Percentiles rank a stretch among this genome's conserved stretches.
These are phyloP conservation scores for Gisinianus flammeolus DNA, from an alignment of 2,888 invertebrate species.

Conservation along the genomic window DNA sequence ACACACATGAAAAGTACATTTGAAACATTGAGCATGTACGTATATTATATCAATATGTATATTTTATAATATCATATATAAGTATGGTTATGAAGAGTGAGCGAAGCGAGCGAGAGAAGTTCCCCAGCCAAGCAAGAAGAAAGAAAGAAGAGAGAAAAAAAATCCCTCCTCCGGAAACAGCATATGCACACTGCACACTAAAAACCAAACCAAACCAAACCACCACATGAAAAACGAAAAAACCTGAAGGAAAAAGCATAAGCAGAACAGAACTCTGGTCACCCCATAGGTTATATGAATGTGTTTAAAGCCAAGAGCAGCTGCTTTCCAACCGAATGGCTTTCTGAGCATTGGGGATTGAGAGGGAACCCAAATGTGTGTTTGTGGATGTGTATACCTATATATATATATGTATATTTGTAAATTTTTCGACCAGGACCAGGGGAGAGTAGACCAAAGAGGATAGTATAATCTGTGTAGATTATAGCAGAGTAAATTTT, in stretches of 20 bases:
- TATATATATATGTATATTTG: not conserved
- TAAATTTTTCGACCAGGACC: not conserved
- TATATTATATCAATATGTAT: too few relatives aligned
- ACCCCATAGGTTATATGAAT: not conserved
- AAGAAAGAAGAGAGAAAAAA: not conserved
- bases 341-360: not conserved
- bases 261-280: not conserved
- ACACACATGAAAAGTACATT: too few relatives aligned
- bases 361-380: not conserved
- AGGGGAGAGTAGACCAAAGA: too few relatives aligned
- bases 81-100: not conserved
- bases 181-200: conserved; percentile 11
- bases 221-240: not conserved
- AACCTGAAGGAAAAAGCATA: not conserved
- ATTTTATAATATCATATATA: too few relatives aligned
- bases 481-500: too few relatives aligned
- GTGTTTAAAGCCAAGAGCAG: not conserved
- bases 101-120: not conserved
- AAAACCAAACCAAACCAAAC: not conserved
- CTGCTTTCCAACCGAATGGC: not conserved
- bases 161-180: conserved; percentile 1
- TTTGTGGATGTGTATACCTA: not conserved
- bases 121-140: not conserved
- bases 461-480: too few relatives aligned
- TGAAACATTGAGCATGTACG: too few relatives aligned